phyloP scores from a whole-genome alignment of 2,797 vertebrate genomes.

The Poeciliopsis gracilis region DNA sequence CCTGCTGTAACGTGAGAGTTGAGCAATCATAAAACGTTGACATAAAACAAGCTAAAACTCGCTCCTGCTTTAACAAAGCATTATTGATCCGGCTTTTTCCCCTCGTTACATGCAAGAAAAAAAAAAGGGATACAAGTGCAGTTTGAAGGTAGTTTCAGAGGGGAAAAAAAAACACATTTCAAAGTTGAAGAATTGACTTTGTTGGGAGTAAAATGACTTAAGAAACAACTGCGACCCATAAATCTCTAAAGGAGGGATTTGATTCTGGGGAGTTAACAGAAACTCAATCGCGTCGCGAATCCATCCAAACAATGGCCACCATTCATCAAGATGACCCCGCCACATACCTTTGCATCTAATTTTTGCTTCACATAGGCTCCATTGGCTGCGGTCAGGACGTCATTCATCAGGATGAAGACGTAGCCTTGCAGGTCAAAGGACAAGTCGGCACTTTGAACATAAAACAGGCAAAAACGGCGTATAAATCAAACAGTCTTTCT shows the following conservation, averaged over 20 bases:
- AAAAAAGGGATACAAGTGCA: neutral
- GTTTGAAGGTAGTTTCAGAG: neutral
- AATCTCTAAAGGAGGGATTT: constrained; percentile 30
- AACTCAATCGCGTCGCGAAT: constrained; percentile 38
- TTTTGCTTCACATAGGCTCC: constrained; percentile 98
- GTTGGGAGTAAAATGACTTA: neutral
- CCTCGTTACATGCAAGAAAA: neutral
- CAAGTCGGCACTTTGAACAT: constrained; percentile 87
- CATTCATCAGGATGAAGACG: constrained; percentile 93
- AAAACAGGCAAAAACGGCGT: neutral
- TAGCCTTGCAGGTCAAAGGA: constrained; percentile 96
- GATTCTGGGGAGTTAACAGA: constrained; percentile 40
- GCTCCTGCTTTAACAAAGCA: constrained; percentile 5
- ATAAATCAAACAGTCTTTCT: neutral
- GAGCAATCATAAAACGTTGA: constrained; percentile 20
- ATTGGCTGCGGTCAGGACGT: constrained; percentile 95
- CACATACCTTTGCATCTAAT: constrained; percentile 94
- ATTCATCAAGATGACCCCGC: constrained; percentile 48
- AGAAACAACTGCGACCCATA: neutral
- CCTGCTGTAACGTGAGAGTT: constrained; percentile 55
- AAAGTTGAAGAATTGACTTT: too few relatives aligned
- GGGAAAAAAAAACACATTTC: neutral
- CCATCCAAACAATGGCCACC: constrained; percentile 50
- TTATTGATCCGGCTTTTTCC: neutral
- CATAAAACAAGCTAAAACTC: constrained; percentile 12